Evolutionary conservation across 1,140 invertebrate genomes (phyloP).

Genomic region (Drosophila sturtevanti): DNA sequence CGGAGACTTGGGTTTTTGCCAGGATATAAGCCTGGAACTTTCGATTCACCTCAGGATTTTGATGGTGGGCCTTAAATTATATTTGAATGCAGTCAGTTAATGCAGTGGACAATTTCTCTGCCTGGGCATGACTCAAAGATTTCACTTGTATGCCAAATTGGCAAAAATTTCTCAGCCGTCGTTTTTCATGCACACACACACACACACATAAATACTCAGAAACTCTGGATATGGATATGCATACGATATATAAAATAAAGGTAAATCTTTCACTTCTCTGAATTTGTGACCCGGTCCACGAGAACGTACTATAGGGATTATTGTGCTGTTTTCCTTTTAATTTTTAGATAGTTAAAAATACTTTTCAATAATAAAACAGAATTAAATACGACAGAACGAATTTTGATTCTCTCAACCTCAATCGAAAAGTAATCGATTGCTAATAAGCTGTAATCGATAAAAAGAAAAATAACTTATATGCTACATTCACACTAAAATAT

Average conservation of each 20-base stretch:
- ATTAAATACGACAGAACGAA: constrained; percentile 3
- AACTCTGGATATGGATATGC: constrained; percentile 54
- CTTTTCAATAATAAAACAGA: constrained; percentile 7
- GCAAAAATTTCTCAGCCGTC: constrained; percentile 59
- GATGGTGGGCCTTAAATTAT: background rate
- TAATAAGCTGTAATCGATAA: background rate
- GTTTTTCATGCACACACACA: constrained; percentile 54
- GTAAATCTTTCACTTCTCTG: background rate
- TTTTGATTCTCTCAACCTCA: constrained; percentile 3
- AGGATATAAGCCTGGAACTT: constrained; percentile 46
- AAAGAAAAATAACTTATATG: background rate
- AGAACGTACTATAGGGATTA: background rate
- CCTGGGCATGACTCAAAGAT: constrained; percentile 51
- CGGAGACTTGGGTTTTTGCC: background rate
- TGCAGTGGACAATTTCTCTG: constrained; percentile 14
- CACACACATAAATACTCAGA: constrained; percentile 33
- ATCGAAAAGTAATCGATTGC: constrained; percentile 2
- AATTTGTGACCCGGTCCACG: background rate
- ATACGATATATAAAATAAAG: constrained; percentile 23
- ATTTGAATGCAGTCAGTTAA: constrained; percentile 9
- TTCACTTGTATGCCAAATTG: constrained; percentile 71
- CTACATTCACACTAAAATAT: too few relatives aligned
- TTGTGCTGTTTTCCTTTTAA: constrained; percentile 6
- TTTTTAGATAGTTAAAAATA: background rate
- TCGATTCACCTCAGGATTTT: constrained; percentile 15